Evolutionary conservation across 2,797 vertebrate species (phyloP).

Genomic region (Hafferia zeledoni): DNA sequence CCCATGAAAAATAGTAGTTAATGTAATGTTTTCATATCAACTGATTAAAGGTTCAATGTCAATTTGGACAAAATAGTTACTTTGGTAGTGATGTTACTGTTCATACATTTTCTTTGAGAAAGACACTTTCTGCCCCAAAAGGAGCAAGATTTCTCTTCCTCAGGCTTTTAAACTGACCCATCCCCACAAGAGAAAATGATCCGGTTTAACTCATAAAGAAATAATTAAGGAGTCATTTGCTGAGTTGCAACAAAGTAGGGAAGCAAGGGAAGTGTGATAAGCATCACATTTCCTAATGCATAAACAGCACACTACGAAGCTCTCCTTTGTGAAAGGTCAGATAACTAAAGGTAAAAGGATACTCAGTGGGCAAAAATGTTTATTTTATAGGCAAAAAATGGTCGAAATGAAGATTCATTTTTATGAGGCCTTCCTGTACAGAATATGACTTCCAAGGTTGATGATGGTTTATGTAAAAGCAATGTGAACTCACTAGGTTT

Average conservation of each 20-base stretch:
- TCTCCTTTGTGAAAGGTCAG: background rate
- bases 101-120: background rate
- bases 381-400: background rate
- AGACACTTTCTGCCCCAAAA: background rate
- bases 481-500: background rate
- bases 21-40: background rate
- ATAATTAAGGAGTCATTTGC: background rate
- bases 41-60: background rate
- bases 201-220: background rate
- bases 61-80: background rate
- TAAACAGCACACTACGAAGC: background rate
- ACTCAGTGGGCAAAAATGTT: background rate
- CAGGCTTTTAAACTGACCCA: background rate
- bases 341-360: background rate
- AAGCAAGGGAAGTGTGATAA: background rate
- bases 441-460: background rate
- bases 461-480: background rate
- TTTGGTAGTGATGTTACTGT: background rate
- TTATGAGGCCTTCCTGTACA: background rate
- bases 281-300: background rate
- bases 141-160: background rate
- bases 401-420: background rate
- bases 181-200: background rate
- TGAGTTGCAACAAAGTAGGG: background rate
- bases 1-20: background rate